Evolutionary conservation across 2,888 invertebrate genomes (phyloP).

Genomic region (Tetrapedia diversipes): DNA sequence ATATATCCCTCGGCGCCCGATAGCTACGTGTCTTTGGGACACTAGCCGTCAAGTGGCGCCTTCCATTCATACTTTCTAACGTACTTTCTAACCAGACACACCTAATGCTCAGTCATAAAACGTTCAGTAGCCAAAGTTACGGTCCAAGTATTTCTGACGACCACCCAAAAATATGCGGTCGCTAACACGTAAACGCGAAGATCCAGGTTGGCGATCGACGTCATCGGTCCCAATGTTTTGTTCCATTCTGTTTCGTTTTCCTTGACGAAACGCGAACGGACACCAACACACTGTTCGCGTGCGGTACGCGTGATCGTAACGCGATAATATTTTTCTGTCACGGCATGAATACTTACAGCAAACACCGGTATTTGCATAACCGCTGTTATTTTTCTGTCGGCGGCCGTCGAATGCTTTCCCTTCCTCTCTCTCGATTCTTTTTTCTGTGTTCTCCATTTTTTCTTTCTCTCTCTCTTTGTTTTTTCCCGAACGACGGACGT

Average conservation of each 20-base stretch:
- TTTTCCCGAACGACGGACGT: not conserved
- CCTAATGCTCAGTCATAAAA: no score
- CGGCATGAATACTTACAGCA: not conserved
- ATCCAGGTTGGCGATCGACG: no score
- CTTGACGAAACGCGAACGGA: not conserved
- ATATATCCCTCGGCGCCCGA: no score
- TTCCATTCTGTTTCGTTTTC: not conserved
- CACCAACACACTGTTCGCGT: not conserved
- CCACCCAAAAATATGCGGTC: not conserved
- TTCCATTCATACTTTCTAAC: no score
- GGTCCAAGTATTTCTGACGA: no score
- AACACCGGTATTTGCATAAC: not conserved
- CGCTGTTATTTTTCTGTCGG: not conserved
- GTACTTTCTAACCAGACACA: no score
- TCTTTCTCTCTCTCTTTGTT: not conserved
- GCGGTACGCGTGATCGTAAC: not conserved
- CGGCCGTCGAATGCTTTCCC: not conserved
- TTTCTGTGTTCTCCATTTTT: not conserved
- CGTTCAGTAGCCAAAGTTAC: no score
- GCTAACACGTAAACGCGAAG: no score
- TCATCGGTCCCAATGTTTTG: not conserved
- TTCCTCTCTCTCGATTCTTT: no score
- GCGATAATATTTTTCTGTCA: conserved; percentile 11
- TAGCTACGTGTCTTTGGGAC: no score
- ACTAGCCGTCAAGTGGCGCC: no score